Conservation (phyloP, 2,888 invertebrate genomes). For the Nesidiocoris tenuis region DNA sequence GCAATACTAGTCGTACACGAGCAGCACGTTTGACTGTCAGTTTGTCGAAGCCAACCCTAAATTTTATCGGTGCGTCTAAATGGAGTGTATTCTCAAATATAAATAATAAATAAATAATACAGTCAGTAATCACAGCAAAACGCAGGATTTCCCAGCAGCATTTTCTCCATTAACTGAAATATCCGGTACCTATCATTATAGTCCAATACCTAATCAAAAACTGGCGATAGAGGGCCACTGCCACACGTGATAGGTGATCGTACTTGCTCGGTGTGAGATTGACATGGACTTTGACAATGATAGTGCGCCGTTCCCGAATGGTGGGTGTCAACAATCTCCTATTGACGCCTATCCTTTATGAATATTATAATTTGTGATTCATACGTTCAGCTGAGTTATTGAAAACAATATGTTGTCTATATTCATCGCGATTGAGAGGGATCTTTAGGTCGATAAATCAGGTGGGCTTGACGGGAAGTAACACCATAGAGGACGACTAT, state of each 20-base stretch:
- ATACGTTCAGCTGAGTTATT: constrained; percentile 45
- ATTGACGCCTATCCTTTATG: constrained; percentile 48
- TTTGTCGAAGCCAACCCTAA: too few relatives aligned
- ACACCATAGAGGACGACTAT: constrained; percentile 20
- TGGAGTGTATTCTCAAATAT: too few relatives aligned
- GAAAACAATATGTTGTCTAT: constrained; percentile 48
- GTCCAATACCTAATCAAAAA: too few relatives aligned
- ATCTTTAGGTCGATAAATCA: constrained; percentile 36
- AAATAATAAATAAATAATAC: too few relatives aligned
- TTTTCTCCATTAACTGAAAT: too few relatives aligned
- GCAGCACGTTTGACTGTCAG: too few relatives aligned
- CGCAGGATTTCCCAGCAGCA: too few relatives aligned
- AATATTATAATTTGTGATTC: constrained; percentile 48
- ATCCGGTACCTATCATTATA: too few relatives aligned
- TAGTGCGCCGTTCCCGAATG: neutral
- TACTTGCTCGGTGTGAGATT: neutral
- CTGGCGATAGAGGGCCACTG: too few relatives aligned
- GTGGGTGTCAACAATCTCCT: constrained; percentile 48
- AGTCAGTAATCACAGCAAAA: too few relatives aligned
- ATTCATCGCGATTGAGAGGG: constrained; percentile 43
- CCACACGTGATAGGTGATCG: neutral
- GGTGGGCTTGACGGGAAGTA: constrained; percentile 23
- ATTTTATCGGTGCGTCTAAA: too few relatives aligned
- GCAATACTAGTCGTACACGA: too few relatives aligned
- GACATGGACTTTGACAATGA: neutral